These are phyloP conservation scores for Lasioglossum calceatum DNA, from an alignment of 2,888 invertebrate genomes.

Conservation along the genomic window DNA sequence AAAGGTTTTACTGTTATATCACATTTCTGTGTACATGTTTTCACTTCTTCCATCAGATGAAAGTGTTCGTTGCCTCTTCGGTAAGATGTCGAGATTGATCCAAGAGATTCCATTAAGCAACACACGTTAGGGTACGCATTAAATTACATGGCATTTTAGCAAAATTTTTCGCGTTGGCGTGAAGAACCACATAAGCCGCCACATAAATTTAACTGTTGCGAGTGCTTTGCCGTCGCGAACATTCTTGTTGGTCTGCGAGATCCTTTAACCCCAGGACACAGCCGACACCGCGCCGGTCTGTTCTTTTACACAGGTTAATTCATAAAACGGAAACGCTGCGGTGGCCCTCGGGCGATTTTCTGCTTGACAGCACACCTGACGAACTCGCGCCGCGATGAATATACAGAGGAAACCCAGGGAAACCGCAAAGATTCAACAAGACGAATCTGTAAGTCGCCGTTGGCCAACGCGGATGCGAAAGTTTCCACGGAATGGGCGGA, in stretches of 20 bases:
- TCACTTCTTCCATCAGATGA: too few species aligned
- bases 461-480: constrained; percentile 1
- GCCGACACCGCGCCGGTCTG: constrained; percentile 12
- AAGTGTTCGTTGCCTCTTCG: too few species aligned
- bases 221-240: neutral
- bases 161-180: neutral
- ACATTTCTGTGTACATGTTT: too few species aligned
- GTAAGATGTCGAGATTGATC: too few species aligned
- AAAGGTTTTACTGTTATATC: too few species aligned
- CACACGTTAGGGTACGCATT: neutral
- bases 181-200: neutral
- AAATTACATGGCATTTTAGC: neutral
- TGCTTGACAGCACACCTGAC: constrained; percentile 51
- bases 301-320: constrained; percentile 43
- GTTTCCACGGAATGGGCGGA: neutral
- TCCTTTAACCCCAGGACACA: constrained; percentile 36
- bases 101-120: neutral
- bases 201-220: neutral
- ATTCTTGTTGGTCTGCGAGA: neutral
- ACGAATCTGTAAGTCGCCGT: constrained; percentile 28
- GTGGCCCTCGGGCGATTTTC: constrained; percentile 55
- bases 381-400: constrained; percentile 55
- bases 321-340: constrained; percentile 48
- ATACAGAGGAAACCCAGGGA: constrained; percentile 28
- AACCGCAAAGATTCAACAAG: constrained; percentile 27